phyloP scores from a whole-genome alignment of 2,888 invertebrate genomes.

The Rotaria sp. region DNA sequence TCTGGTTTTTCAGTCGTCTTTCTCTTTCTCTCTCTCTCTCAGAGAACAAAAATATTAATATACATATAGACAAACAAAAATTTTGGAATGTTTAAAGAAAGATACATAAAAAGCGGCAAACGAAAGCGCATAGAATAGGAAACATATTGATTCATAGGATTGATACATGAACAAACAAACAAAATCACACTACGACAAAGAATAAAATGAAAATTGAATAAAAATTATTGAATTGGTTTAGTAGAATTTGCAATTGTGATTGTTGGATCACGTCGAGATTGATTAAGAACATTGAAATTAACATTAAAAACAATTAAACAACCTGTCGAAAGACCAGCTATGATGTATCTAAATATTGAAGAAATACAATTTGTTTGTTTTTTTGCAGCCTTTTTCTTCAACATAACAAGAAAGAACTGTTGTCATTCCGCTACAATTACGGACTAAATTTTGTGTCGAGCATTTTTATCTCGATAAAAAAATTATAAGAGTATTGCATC shows the following conservation, averaged over 20 bases:
- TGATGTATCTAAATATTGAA: slow-evolving; percentile 68
- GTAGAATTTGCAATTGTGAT: neutral
- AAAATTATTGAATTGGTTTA: neutral
- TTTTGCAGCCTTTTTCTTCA: too few relatives aligned
- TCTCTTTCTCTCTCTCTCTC: neutral
- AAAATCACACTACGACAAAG: neutral
- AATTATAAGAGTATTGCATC: too few relatives aligned
- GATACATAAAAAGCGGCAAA: neutral
- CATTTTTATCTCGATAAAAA: too few relatives aligned
- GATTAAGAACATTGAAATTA: slow-evolving; percentile 71
- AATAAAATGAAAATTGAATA: neutral
- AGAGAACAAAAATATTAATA: neutral
- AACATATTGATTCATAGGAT: neutral
- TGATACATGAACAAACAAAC: neutral
- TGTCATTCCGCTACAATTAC: too few relatives aligned
- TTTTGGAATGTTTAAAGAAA: neutral
- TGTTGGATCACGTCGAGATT: neutral
- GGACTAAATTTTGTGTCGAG: too few relatives aligned
- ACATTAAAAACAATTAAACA: slow-evolving; percentile 98
- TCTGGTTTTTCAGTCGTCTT: neutral
- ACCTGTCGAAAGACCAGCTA: slow-evolving; percentile 91
- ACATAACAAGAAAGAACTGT: too few relatives aligned
- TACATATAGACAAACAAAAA: neutral
- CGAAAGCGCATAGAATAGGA: neutral
- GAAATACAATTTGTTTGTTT: too few relatives aligned